Conservation (phyloP, 30 jellyfish, hydroid and myxozoan species). For the Clytia hemisphaerica region DNA sequence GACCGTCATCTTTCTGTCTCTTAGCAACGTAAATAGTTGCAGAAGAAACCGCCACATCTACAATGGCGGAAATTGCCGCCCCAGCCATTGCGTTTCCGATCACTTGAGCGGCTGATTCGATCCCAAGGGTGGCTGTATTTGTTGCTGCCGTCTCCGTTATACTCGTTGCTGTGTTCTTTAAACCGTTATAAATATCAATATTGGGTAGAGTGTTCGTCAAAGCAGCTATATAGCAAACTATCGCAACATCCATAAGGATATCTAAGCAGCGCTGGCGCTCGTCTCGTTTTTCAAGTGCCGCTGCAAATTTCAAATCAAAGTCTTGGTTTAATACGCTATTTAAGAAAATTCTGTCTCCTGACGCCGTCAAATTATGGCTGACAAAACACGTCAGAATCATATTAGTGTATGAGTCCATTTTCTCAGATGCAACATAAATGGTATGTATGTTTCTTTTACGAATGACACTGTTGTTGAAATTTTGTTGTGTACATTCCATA, state of each 20-base stretch:
- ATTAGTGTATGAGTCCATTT: too few species aligned
- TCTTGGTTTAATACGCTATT: too few species aligned
- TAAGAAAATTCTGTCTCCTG: too few species aligned
- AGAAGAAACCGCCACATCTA: slow-evolving; percentile 91
- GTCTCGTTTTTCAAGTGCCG: too few species aligned
- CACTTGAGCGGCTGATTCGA: slow-evolving; percentile 96
- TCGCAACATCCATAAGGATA: slow-evolving; percentile 23
- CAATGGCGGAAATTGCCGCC: slow-evolving; percentile 62
- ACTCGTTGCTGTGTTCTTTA: slow-evolving; percentile 72
- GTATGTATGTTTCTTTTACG: too few species aligned
- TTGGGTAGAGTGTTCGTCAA: slow-evolving; percentile 6
- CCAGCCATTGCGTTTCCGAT: slow-evolving; percentile 90
- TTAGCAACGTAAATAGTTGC: slow-evolving; percentile 82
- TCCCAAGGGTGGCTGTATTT: slow-evolving; percentile 88
- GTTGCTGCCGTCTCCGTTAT: slow-evolving; percentile 89
- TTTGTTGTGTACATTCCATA: too few species aligned
- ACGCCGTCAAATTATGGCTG: too few species aligned
- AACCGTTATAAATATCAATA: slow-evolving; percentile 40
- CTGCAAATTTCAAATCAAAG: too few species aligned
- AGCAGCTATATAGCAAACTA: slow-evolving; percentile 35
- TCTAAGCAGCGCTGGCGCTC: slow-evolving; percentile 3
- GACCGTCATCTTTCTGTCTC: slow-evolving; percentile 70
- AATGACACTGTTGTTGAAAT: too few species aligned
- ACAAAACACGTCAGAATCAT: too few species aligned
- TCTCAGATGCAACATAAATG: too few species aligned